Evolutionary conservation across 1,140 invertebrate species (phyloP), one percentile per base, ranked within the genome.

Genomic region (Chionoecetes opilio): DNA sequence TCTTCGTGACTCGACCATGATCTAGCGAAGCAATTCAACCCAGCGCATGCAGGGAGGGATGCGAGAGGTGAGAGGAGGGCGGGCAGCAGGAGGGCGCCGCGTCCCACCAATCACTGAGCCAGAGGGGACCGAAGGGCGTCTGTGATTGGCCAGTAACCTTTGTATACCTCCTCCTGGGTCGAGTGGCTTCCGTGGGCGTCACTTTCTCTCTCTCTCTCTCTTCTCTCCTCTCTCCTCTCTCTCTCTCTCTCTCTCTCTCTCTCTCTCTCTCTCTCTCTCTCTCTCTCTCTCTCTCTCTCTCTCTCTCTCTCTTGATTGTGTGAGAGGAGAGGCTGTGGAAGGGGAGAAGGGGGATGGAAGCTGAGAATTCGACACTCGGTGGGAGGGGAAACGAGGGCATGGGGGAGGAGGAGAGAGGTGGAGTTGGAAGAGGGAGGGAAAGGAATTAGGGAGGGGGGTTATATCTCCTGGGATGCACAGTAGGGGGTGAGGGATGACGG

Each of bases 171-270:
- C 63, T 75, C 63, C 63, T 75, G 63, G 5, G 85, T 87, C 17
- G 37, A 38, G 85, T 37, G 35, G 37, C 31, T 86, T 34, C 85
- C 37, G 21, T 87, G 85, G 32, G 29, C 5, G 2, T 91, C 38
- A 63, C 89, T 53, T 32, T 91, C 89, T 91, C 46, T 91, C 37
- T 91, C 32, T 91, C 37, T 91, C 37, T 63, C 46, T 91, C 32
- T 91, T 1, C 41, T 26, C 41, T 11, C 41, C 37, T 90, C 5
- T 90, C 88, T 90, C 37, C 86, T 88, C 86, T 88, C 86, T 88
- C 86, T 88, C 86, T 88, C 86, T 88, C 86, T 88, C 86, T 88
- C 86, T 88, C 86, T 88, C 86, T 88, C 86, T 88, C 86, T 88
- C 86, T 88, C 86, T 88, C 86, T 88, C 86, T 88, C 86, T 88